Percentiles rank a stretch among this genome's conserved stretches.
Conservation (phyloP, 1,140 invertebrate genomes). For the Atta colombica region DNA sequence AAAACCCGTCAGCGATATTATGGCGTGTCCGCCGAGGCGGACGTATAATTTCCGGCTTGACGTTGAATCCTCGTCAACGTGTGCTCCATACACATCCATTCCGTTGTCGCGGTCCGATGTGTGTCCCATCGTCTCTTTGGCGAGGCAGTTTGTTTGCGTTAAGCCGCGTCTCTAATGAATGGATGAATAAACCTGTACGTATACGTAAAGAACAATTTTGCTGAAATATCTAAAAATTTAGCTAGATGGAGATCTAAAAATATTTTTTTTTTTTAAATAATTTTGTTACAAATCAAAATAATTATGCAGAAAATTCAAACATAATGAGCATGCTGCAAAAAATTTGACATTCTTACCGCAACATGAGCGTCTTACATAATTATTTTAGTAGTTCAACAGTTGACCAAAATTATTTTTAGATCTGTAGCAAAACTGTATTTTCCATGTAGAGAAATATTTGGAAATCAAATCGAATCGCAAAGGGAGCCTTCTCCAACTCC, state of each 20-base stretch:
- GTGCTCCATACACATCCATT: constrained; percentile 48
- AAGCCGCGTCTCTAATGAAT: constrained; percentile 61
- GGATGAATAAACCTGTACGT: constrained; percentile 10
- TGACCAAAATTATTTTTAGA: no score
- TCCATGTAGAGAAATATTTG: background rate
- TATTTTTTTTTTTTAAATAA: no score
- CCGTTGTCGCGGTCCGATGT: background rate
- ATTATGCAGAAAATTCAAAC: no score
- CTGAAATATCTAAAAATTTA: no score
- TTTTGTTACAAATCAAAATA: no score
- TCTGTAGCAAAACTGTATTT: no score
- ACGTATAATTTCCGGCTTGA: constrained; percentile 77
- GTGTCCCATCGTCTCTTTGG: constrained; percentile 47
- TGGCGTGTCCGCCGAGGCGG: constrained; percentile 61
- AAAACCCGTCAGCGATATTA: constrained; percentile 61
- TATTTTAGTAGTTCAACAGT: no score
- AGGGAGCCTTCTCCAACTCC: background rate
- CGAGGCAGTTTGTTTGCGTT: constrained; percentile 76
- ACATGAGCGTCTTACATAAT: no score
- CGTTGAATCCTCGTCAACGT: constrained; percentile 73
- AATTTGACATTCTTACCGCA: no score
- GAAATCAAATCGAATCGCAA: constrained; percentile 9
- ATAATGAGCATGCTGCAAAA: no score
- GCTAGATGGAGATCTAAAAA: no score
- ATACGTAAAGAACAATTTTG: background rate